A percentile compares a stretch with the other conserved stretches of the same genome.
These are phyloP conservation scores for Magallana gigas DNA, from an alignment of 1,140 invertebrate genomes.

Conservation along the genomic window DNA sequence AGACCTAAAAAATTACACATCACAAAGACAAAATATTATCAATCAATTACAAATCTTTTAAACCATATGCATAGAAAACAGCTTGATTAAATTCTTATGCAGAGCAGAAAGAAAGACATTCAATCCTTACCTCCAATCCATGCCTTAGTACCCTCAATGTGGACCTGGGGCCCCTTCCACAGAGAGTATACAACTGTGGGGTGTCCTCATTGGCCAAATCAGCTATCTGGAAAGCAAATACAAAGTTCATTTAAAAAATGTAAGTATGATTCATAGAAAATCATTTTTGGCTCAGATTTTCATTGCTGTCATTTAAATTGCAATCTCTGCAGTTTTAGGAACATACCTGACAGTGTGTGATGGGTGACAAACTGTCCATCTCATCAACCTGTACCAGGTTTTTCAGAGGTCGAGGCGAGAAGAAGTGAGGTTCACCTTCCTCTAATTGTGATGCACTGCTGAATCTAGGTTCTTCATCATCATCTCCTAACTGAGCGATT, in stretches of 20 bases:
- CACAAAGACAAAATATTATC: not conserved
- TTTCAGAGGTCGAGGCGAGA: conserved; percentile 94
- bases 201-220: conserved; percentile 97
- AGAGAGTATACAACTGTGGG: conserved; percentile 97
- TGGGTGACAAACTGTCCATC: conserved; percentile 97
- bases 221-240: conserved; percentile 77
- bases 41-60: not conserved
- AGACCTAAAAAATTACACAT: conserved; percentile 81
- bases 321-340: not conserved
- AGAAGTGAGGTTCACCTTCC: conserved; percentile 99
- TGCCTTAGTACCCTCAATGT: conserved; percentile 95
- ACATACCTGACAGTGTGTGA: conserved; percentile 90
- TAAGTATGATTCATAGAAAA: no score
- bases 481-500: conserved; percentile 99
- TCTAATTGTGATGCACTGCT: conserved; percentile 98
- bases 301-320: not conserved
- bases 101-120: no score
- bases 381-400: conserved; percentile 99
- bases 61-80: not conserved
- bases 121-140: conserved; percentile 88
- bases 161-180: conserved; percentile 96
- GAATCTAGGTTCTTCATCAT: conserved; percentile 99
- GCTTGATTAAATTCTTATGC: no score
- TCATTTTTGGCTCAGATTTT: no score
- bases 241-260: no score